phyloP scores from a whole-genome alignment of 2,797 vertebrate genomes.

The Remorina albescens region DNA sequence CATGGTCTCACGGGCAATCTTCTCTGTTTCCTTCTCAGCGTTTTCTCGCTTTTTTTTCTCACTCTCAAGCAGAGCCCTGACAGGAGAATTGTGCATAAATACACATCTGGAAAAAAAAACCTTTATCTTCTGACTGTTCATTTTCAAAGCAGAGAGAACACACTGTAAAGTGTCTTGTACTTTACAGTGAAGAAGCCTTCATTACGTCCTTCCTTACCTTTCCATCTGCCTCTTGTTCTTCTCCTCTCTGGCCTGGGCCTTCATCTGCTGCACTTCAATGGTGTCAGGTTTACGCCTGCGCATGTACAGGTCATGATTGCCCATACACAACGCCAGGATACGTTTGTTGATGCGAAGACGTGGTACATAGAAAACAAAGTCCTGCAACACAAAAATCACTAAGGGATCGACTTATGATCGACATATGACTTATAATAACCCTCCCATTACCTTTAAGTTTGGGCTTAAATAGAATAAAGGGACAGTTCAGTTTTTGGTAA shows the following conservation, averaged over 20 bases:
- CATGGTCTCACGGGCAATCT: constrained; percentile 97
- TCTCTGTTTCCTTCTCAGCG: constrained; percentile 97
- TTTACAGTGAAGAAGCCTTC: constrained; percentile 4
- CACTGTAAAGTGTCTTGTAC: constrained; percentile 61
- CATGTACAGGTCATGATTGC: constrained; percentile 99
- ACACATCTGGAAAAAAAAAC: constrained; percentile 66
- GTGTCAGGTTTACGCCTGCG: constrained; percentile 95
- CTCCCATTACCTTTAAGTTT: constrained; percentile 13
- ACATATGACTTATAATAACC: constrained; percentile 8
- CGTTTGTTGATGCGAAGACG: constrained; percentile 97
- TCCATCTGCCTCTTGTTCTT: constrained; percentile 97
- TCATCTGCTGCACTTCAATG: constrained; percentile 99
- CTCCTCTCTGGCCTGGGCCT: constrained; percentile 96
- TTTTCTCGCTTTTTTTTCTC: constrained; percentile 98
- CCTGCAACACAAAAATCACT: constrained; percentile 79
- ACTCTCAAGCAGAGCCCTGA: constrained; percentile 94
- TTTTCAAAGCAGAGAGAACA: constrained; percentile 74
- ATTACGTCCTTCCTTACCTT: constrained; percentile 81
- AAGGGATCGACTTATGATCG: neutral
- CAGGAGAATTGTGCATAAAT: constrained; percentile 80
- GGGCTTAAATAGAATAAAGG: constrained; percentile 16
- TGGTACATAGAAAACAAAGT: constrained; percentile 97
- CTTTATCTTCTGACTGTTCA: constrained; percentile 65
- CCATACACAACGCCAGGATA: constrained; percentile 96
- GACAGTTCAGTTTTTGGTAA: constrained; percentile 21